Evolutionary conservation across 2,797 vertebrate genomes (phyloP).

Genomic region (Anas georgica): DNA sequence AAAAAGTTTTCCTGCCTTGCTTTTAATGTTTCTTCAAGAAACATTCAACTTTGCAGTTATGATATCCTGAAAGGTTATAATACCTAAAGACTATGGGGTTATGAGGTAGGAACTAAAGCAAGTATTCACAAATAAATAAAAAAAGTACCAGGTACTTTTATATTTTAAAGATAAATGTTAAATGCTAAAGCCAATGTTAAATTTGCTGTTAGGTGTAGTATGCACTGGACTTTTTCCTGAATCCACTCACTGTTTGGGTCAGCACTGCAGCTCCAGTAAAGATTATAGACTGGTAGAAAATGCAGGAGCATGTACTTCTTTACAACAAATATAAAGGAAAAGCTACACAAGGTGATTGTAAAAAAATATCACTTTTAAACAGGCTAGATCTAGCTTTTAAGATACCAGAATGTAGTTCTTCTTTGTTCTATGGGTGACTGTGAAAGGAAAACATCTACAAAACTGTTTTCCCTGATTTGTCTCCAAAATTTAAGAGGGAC

Average conservation of each 20-base stretch:
- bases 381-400: neutral
- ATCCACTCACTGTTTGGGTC: neutral
- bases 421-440: neutral
- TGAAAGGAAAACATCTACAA: neutral
- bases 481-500: neutral
- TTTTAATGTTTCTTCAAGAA: neutral
- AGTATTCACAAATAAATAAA: neutral
- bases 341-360: neutral
- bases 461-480: neutral
- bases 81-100: neutral
- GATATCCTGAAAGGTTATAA: neutral
- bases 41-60: neutral
- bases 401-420: neutral
- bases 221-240: neutral
- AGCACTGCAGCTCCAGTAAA: neutral
- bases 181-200: neutral
- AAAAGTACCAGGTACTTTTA: neutral
- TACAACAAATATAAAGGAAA: too few species aligned
- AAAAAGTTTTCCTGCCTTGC: neutral
- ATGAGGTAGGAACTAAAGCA: neutral
- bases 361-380: neutral
- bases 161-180: neutral
- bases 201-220: neutral
- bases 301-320: too few species aligned
- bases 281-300: neutral